Evolutionary conservation across 2,888 invertebrate genomes (phyloP).

Genomic region (Stenichneumon culpator): DNA sequence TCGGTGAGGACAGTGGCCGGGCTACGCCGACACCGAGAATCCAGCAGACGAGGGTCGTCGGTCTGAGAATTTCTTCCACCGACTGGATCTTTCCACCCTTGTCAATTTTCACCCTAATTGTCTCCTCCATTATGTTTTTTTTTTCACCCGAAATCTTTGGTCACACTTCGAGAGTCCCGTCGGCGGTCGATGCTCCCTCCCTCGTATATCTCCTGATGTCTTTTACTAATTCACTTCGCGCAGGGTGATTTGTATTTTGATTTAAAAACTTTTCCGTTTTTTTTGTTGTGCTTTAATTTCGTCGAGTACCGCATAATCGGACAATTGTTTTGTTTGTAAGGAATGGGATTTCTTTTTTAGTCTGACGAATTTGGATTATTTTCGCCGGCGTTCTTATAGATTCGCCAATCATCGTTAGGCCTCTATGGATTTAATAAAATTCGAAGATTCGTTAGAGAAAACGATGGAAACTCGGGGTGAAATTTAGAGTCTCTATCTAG

Average conservation of each 20-base stretch:
- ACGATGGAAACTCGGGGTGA: neutral
- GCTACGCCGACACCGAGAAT: slow-evolving; percentile 76
- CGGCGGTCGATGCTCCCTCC: neutral
- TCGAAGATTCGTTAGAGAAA: neutral
- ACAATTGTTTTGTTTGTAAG: slow-evolving; percentile 5
- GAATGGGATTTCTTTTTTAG: neutral
- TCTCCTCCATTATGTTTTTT: slow-evolving; percentile 69
- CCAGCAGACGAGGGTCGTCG: slow-evolving; percentile 75
- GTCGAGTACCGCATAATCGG: neutral
- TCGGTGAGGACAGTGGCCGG: slow-evolving; percentile 71
- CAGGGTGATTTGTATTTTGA: neutral
- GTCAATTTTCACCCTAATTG: slow-evolving; percentile 70
- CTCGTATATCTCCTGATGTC: neutral
- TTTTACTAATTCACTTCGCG: neutral
- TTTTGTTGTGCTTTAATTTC: neutral
- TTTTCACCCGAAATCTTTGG: slow-evolving; percentile 3
- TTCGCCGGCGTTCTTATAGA: neutral
- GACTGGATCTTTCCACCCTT: slow-evolving; percentile 54
- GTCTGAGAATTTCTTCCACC: slow-evolving; percentile 71
- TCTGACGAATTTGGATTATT: neutral
- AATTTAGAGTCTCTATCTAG: neutral
- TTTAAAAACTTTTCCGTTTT: neutral
- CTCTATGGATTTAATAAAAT: neutral
- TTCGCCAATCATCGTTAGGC: neutral
- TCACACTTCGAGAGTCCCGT: neutral